Conservation (phyloP, 23 tunicate genomes). For the Trididemnum miniatum region DNA sequence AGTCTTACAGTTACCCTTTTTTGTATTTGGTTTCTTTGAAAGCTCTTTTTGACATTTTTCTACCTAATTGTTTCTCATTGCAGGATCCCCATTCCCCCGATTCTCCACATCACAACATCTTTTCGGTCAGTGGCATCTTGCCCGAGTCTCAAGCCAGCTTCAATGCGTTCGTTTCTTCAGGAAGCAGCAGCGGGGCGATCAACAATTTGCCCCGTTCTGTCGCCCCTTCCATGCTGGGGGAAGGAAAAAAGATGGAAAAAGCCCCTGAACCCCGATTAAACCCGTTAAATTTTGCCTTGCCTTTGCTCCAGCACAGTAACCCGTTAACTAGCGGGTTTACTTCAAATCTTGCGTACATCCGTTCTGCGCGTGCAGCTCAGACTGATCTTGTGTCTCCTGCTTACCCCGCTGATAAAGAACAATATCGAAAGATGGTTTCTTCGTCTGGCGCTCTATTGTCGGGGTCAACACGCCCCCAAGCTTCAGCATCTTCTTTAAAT, state of each 20-base stretch:
- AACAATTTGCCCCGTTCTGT: background rate
- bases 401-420: conserved; percentile 17
- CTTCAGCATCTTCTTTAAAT: background rate
- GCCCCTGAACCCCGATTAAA: background rate
- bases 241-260: background rate
- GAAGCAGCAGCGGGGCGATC: background rate
- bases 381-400: conserved; percentile 8
- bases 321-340: background rate
- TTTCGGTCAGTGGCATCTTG: background rate
- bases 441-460: background rate
- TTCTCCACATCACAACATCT: background rate
- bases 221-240: conserved; percentile 3
- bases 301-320: background rate
- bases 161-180: background rate
- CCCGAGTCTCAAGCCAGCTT: background rate
- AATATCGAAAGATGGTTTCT: conserved; percentile 8
- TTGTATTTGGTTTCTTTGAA: no score
- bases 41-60: no score
- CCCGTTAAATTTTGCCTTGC: background rate
- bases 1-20: no score
- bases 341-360: background rate
- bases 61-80: no score
- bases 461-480: background rate
- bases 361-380: conserved; percentile 17
- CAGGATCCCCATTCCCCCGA: conserved; percentile 24